Percentiles rank a stretch among this genome's conserved stretches.
Conservation (phyloP, 2,797 vertebrate genomes). For the Holocentrus rufus region DNA sequence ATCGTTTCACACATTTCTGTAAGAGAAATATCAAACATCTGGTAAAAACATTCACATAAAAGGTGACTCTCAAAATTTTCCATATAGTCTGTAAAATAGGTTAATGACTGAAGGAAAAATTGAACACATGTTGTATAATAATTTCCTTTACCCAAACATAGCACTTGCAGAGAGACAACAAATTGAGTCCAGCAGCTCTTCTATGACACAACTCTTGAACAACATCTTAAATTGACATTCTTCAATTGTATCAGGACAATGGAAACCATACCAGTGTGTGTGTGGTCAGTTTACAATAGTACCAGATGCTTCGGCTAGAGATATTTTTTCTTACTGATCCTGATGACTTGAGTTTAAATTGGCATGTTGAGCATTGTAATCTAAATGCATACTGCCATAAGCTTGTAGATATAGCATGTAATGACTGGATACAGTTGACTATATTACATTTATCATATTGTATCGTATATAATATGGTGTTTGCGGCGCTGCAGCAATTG, state of each 20-base stretch:
- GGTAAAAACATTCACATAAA: slow-evolving; percentile 68
- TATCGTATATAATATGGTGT: too few species aligned
- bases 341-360: slow-evolving; percentile 26
- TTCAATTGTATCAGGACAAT: background rate
- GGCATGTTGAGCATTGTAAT: slow-evolving; percentile 13
- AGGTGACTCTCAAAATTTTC: slow-evolving; percentile 59
- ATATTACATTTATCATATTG: background rate
- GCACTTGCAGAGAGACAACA: slow-evolving; percentile 33
- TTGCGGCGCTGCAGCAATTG: background rate
- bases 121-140: slow-evolving; percentile 52
- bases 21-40: slow-evolving; percentile 72
- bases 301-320: slow-evolving; percentile 41
- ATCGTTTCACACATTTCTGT: slow-evolving; percentile 39
- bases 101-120: slow-evolving; percentile 66
- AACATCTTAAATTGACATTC: slow-evolving; percentile 6
- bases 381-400: slow-evolving; percentile 15
- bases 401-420: slow-evolving; percentile 15
- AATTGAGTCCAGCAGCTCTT: slow-evolving; percentile 29
- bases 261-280: background rate
- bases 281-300: slow-evolving; percentile 15
- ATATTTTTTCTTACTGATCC: slow-evolving; percentile 2
- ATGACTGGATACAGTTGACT: background rate
- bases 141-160: slow-evolving; percentile 28
- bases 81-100: slow-evolving; percentile 64
- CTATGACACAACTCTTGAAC: background rate